Percentiles rank a stretch among this genome's conserved stretches.
Conservation (phyloP, 2,888 invertebrate species). For the Phortica okadai region DNA sequence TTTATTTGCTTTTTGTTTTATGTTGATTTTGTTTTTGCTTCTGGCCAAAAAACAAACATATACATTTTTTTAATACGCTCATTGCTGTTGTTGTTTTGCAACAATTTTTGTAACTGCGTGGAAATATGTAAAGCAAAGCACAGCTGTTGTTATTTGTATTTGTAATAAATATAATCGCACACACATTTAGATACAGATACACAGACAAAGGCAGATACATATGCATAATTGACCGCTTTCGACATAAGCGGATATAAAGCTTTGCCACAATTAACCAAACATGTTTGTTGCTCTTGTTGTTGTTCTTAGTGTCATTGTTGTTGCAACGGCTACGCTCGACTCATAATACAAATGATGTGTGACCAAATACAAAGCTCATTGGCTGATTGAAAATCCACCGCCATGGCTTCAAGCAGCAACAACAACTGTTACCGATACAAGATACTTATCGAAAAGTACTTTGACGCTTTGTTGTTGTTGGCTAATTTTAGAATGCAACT, state of each 20-base stretch:
- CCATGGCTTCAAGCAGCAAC: too few species aligned
- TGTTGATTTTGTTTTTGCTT: not conserved
- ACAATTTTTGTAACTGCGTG: too few species aligned
- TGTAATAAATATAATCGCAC: too few species aligned
- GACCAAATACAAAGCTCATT: not conserved
- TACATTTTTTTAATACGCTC: too few species aligned
- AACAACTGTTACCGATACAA: too few species aligned
- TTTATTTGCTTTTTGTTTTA: too few species aligned
- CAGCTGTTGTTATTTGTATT: too few species aligned
- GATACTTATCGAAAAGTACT: not conserved
- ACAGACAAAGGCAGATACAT: not conserved
- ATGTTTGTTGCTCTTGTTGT: slow-evolving; percentile 7
- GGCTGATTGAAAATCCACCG: not conserved
- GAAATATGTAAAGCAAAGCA: too few species aligned
- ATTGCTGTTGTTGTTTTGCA: too few species aligned
- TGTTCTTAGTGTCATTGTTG: slow-evolving; percentile 22
- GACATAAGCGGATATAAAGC: not conserved
- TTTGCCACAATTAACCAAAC: not conserved
- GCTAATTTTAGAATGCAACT: not conserved
- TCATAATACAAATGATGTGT: not conserved
- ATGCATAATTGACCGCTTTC: too few species aligned
- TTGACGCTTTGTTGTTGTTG: not conserved
- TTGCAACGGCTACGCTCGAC: not conserved
- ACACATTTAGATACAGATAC: not conserved
- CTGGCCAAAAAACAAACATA: not conserved